Percentiles rank a stretch among this genome's conserved stretches.
Conservation (phyloP, 2,113 vertebrate genomes). For the Pteruthius melanotis region DNA sequence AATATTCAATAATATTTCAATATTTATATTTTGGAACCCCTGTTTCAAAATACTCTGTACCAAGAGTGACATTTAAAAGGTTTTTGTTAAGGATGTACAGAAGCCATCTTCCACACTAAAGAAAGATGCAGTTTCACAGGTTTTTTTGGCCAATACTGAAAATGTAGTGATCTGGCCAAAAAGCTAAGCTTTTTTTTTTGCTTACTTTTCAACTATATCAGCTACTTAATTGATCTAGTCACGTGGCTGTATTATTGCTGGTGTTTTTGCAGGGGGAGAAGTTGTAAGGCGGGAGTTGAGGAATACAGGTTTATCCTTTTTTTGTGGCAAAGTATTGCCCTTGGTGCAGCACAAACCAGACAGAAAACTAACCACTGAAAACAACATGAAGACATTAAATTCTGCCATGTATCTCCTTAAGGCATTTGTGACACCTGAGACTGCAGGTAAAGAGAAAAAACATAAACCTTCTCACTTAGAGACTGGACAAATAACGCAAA, state of each 20-base stretch:
- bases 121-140: not conserved
- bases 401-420: not conserved
- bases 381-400: not conserved
- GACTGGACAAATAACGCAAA: not conserved
- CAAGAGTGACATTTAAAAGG: not conserved
- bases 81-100: not conserved
- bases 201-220: not conserved
- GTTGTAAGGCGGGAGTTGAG: not conserved
- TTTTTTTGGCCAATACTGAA: not conserved
- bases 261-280: not conserved
- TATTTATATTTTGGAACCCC: too few relatives aligned
- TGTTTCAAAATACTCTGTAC: not conserved
- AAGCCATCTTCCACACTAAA: not conserved
- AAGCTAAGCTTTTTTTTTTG: rapidly evolving
- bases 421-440: not conserved
- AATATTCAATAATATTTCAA: too few relatives aligned
- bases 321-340: not conserved
- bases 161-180: not conserved
- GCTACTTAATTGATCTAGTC: not conserved
- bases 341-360: not conserved
- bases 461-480: not conserved
- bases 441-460: not conserved
- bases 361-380: not conserved
- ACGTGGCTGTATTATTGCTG: not conserved
- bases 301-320: not conserved